Evolutionary conservation across 1,140 invertebrate species (phyloP).

Genomic region (Oryzaephilus surinamensis): DNA sequence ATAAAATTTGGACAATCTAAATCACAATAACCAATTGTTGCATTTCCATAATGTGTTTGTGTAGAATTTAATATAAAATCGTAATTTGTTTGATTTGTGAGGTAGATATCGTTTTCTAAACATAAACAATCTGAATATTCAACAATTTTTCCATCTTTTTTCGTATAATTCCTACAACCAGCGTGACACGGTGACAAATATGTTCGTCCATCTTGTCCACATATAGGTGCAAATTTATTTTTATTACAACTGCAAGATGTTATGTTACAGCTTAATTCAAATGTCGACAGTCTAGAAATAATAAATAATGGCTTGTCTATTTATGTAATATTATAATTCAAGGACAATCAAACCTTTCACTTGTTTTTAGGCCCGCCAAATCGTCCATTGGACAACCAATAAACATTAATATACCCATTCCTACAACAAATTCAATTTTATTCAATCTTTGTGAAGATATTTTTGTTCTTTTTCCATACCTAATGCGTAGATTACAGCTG

Average conservation of each 20-base stretch:
- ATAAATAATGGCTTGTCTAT: background rate
- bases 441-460: background rate
- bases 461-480: constrained; percentile 37
- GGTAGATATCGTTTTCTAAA: constrained; percentile 40
- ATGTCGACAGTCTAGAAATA: constrained; percentile 25
- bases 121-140: constrained; percentile 70
- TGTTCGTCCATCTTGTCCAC: constrained; percentile 64
- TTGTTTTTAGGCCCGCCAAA: constrained; percentile 55
- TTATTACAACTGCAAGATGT: constrained; percentile 58
- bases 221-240: constrained; percentile 71
- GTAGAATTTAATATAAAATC: too few relatives aligned
- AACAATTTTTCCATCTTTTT: constrained; percentile 50
- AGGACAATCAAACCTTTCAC: constrained; percentile 32
- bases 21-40: constrained; percentile 62
- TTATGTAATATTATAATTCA: background rate
- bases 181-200: constrained; percentile 85
- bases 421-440: constrained; percentile 36
- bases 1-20: constrained; percentile 69
- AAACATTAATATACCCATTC: constrained; percentile 81
- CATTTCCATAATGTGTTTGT: constrained; percentile 32
- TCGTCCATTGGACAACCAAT: constrained; percentile 79
- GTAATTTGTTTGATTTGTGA: constrained; percentile 23
- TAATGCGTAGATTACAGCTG: constrained; percentile 73
- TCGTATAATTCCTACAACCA: constrained; percentile 60
- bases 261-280: constrained; percentile 42